Base-by-base conservation (phyloP, 2,888 invertebrate species). In the Lypha dubia region DNA sequence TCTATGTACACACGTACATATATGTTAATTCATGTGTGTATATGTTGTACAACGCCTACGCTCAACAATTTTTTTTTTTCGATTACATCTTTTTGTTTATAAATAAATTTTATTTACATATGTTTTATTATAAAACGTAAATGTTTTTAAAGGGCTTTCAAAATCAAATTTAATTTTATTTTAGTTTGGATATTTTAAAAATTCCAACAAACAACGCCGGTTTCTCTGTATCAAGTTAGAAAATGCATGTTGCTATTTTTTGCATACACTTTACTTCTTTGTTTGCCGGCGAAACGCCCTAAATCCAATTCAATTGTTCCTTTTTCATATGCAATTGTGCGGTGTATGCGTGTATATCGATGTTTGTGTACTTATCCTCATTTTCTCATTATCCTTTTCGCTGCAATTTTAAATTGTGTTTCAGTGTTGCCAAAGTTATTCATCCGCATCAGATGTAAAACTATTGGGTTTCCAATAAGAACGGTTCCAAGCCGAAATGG, bases 251-350 rank as follows among this genome's bases (percentile, higher is more conserved):
- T 65, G 46, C 32, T 56, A n/a, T 15, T 49, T 58, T 75, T 70
- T 62, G 13, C 38, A 24, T 71, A 17, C 38, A 35, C 5, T 62
- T 62, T 22, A 5, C 70, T 73, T 62, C 83, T 84, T 84, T 86
- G 84, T 83, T 87, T 85, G 79, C 87, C 87, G 86, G 86, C 84
- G 77, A 70, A 82, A 86, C 86, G 84, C 86, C 86, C 87, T 80
- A 79, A 80, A 74, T 77, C 56, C 56, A 73, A 62, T 80, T 77
- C 65, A 65, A 73, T 84, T 83, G 38, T 75, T 71, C 51, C 17
- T 44, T 56, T 17, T 11, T 20, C 17, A 17, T 58, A 58, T 49
- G 41, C 53, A 56, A n/a, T 56, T 56, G 17, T 58, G 17, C 17
- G 13, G 41, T 56, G 17, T 58, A 9, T 11, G 13, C 11, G 17